These are phyloP conservation scores for Hiodon tergisus DNA, from an alignment of 2,113 vertebrate species.

Conservation along the genomic window DNA sequence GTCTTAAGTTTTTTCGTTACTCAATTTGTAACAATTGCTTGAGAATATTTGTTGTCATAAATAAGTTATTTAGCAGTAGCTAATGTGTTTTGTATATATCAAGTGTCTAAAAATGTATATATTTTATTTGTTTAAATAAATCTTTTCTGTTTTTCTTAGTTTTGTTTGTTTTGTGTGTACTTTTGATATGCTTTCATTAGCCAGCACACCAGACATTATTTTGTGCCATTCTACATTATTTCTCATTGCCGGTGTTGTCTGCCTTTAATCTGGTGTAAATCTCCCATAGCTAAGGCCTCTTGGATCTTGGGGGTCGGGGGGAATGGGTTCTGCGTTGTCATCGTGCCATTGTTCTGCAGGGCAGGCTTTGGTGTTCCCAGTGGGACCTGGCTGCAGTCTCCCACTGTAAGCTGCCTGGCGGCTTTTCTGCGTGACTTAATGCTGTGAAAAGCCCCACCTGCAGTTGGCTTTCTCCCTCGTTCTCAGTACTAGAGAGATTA, in stretches of 20 bases:
- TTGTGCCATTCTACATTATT: background rate
- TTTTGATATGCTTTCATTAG: too few species aligned
- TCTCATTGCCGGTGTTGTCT: too few species aligned
- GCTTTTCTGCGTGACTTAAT: too few species aligned
- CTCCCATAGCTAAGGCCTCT: too few species aligned
- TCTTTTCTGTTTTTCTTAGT: slow-evolving; percentile 27
- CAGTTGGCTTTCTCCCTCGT: too few species aligned
- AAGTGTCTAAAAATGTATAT: slow-evolving; percentile 38
- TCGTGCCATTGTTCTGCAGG: background rate
- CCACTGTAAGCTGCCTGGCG: background rate
- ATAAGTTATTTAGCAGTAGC: slow-evolving; percentile 49
- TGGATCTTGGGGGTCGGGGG: too few species aligned
- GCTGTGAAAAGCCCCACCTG: too few species aligned
- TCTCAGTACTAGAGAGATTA: too few species aligned
- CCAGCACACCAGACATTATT: slow-evolving; percentile 8
- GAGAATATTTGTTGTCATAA: slow-evolving; percentile 19
- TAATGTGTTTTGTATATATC: slow-evolving; percentile 37
- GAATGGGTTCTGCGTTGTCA: background rate
- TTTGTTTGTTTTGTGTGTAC: background rate
- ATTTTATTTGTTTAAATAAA: slow-evolving; percentile 33
- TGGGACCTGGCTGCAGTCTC: background rate
- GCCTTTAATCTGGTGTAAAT: too few species aligned
- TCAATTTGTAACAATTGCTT: slow-evolving; percentile 41
- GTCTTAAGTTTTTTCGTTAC: slow-evolving; percentile 23
- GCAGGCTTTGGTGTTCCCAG: too few species aligned